These are phyloP conservation scores for Gallinago jamesoni DNA, from an alignment of 2,113 vertebrate species.

Conservation along the genomic window DNA sequence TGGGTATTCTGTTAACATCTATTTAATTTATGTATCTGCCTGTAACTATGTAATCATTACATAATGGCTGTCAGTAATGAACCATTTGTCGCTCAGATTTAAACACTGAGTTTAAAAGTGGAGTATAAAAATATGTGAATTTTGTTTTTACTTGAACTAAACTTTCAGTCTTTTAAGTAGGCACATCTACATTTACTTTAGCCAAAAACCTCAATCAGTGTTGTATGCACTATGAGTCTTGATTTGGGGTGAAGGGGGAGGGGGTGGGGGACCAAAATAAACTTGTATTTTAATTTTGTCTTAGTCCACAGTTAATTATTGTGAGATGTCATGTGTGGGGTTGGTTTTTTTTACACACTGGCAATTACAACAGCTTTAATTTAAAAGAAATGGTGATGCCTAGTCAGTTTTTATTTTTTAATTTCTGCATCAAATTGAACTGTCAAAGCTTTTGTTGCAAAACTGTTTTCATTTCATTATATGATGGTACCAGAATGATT, in stretches of 20 bases:
- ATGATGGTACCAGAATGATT: constrained; percentile 73
- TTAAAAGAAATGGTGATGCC: constrained; percentile 7
- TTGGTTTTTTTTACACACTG: constrained; percentile 61
- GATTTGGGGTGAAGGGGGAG: constrained; percentile 26
- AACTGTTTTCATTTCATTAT: constrained; percentile 57
- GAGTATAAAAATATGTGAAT: constrained; percentile 75
- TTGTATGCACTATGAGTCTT: constrained; percentile 68
- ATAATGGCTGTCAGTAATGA: constrained; percentile 53
- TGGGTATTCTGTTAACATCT: constrained; percentile 45
- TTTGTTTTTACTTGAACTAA: constrained; percentile 79
- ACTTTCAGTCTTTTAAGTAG: constrained; percentile 51
- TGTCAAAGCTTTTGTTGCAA: constrained; percentile 51
- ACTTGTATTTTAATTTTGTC: constrained; percentile 42
- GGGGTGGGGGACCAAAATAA: constrained; percentile 59
- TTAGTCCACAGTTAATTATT: constrained; percentile 33
- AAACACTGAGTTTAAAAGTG: constrained; percentile 70
- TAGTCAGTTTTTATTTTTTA: not conserved
- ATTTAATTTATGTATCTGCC: constrained; percentile 48
- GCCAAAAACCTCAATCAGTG: constrained; percentile 55
- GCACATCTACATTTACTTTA: constrained; percentile 45
- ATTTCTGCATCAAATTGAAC: constrained; percentile 48
- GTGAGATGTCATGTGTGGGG: not conserved
- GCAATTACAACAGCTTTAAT: constrained; percentile 46
- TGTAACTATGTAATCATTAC: not conserved
- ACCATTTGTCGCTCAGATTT: constrained; percentile 67